A percentile compares a stretch with the other conserved stretches of the same genome.
Evolutionary conservation across 2,888 invertebrate species (phyloP).

Genomic region (Drosophila flavopinicola): DNA sequence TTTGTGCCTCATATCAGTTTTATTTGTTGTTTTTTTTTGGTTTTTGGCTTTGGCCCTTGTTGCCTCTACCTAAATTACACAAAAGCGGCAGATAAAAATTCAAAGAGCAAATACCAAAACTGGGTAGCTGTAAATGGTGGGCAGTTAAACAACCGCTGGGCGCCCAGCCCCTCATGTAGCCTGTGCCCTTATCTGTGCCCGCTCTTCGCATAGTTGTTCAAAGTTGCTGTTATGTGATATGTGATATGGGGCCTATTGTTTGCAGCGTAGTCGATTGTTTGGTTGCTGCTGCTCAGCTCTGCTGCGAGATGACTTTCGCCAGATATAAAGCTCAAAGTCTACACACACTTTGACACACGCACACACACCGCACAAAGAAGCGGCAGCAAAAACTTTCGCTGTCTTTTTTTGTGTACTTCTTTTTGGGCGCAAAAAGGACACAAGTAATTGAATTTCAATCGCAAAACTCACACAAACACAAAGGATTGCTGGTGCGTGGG

Average conservation of each 20-base stretch:
- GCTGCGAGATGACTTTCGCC: constrained; percentile 77
- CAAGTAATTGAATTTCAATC: constrained; percentile 81
- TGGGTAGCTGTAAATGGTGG: constrained; percentile 59
- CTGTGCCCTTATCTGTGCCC: constrained; percentile 38
- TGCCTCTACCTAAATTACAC: constrained; percentile 51
- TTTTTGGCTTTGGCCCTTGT: constrained; percentile 29
- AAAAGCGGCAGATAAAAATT: constrained; percentile 55
- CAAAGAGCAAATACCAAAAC: constrained; percentile 46
- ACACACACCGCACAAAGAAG: constrained; percentile 25
- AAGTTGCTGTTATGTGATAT: constrained; percentile 50
- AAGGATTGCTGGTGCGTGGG: constrained; percentile 39
- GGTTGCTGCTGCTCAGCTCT: constrained; percentile 42
- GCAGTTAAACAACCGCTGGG: constrained; percentile 71
- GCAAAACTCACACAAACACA: constrained; percentile 56
- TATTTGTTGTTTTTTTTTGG: constrained; percentile 18
- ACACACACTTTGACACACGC: constrained; percentile 16
- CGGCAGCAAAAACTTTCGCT: constrained; percentile 57
- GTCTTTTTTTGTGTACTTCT: constrained; percentile 36
- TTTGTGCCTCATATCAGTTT: constrained; percentile 10
- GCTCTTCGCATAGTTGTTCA: constrained; percentile 56
- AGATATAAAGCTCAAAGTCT: constrained; percentile 74
- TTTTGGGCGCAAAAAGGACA: constrained; percentile 74
- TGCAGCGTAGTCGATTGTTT: constrained; percentile 48
- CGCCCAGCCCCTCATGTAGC: not conserved
- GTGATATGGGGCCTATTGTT: constrained; percentile 53